Percentiles rank a stretch among this genome's conserved stretches.
Evolutionary conservation across 2,797 vertebrate species (phyloP).

Genomic region (Acestrorhynchus altus): DNA sequence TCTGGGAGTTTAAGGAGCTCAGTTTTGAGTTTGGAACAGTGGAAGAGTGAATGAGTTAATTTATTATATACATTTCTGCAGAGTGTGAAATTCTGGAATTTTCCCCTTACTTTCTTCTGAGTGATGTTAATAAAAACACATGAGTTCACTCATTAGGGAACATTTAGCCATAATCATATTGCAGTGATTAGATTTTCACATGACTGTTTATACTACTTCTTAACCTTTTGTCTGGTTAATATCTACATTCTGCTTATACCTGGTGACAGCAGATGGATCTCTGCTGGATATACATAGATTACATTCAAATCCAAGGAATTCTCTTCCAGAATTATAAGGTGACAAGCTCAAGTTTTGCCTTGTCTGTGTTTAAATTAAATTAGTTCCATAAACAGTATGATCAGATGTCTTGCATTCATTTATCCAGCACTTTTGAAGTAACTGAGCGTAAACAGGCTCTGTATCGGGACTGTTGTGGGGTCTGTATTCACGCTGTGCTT

Average conservation of each 20-base stretch:
- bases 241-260: not conserved
- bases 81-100: not conserved
- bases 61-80: not conserved
- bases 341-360: not conserved
- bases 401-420: not conserved
- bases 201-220: not conserved
- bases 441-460: not conserved
- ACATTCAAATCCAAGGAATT: not conserved
- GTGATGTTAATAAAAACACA: too few relatives aligned
- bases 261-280: not conserved
- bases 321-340: not conserved
- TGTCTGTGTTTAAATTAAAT: not conserved
- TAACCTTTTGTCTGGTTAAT: not conserved
- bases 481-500: too few relatives aligned
- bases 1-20: not conserved
- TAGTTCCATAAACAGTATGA: not conserved
- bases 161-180: not conserved
- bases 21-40: not conserved
- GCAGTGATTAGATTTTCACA: not conserved
- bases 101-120: not conserved
- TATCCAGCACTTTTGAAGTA: not conserved
- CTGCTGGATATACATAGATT: not conserved
- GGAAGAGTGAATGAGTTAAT: not conserved
- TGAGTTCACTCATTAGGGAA: not conserved
- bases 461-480: not conserved